Conservation (phyloP, 2,797 vertebrate species). For the Euphonia xanthogaster region DNA sequence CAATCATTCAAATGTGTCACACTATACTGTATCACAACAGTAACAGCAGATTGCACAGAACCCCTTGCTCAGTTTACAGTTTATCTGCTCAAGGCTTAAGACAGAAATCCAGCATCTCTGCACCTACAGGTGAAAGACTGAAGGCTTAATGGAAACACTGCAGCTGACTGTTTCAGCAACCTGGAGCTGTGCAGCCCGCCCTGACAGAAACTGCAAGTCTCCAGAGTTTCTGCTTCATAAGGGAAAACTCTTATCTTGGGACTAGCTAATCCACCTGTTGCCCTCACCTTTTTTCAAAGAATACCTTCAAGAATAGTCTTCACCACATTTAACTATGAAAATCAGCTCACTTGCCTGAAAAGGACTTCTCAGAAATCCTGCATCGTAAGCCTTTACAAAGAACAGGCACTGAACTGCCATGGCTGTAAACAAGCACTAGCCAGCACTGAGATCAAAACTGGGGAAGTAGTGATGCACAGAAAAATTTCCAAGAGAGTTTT, state of each 20-base stretch:
- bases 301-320: background rate
- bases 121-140: background rate
- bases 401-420: background rate
- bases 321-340: background rate
- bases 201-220: background rate
- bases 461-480: background rate
- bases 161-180: background rate
- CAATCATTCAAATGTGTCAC: background rate
- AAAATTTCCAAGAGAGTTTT: background rate
- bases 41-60: background rate
- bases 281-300: background rate
- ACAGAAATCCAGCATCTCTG: background rate
- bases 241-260: background rate
- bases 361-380: slow-evolving; percentile 12
- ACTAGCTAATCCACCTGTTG: background rate
- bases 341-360: background rate
- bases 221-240: background rate
- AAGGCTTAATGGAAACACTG: background rate
- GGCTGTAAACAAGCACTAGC: background rate
- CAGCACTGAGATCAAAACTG: background rate
- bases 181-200: background rate
- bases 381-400: background rate
- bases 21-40: background rate
- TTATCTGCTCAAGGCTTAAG: background rate
- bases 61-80: background rate